Percentiles rank a stretch among this genome's conserved stretches.
These are phyloP conservation scores for Zeugodacus cucurbitae DNA, from an alignment of 1,140 invertebrate genomes.

Conservation along the genomic window DNA sequence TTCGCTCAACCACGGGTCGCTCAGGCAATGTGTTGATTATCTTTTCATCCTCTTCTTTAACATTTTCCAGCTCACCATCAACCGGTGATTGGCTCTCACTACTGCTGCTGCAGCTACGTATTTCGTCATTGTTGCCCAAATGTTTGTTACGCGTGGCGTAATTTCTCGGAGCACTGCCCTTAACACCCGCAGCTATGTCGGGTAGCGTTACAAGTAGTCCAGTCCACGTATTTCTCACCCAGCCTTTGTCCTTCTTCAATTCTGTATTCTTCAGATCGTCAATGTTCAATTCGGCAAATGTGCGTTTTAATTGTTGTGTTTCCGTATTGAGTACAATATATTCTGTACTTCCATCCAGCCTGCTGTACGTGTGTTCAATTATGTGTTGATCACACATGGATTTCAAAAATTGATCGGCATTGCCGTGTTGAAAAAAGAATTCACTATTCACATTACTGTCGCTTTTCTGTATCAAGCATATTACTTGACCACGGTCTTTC, in stretches of 20 bases:
- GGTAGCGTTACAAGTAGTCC: slow-evolving; percentile 59
- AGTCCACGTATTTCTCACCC: slow-evolving; percentile 60
- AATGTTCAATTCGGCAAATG: slow-evolving; percentile 86
- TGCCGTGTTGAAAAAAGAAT: slow-evolving; percentile 87
- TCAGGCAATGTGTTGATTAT: slow-evolving; percentile 59
- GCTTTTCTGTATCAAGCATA: slow-evolving; percentile 76
- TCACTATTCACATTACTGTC: slow-evolving; percentile 80
- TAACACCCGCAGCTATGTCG: slow-evolving; percentile 69
- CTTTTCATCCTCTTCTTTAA: slow-evolving; percentile 60
- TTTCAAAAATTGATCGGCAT: slow-evolving; percentile 81
- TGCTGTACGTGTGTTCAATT: slow-evolving; percentile 51
- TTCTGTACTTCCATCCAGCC: slow-evolving; percentile 50
- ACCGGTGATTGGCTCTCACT: slow-evolving; percentile 58
- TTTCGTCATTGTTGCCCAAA: slow-evolving; percentile 56
- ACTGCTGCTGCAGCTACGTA: slow-evolving; percentile 55
- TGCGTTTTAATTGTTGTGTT: slow-evolving; percentile 78
- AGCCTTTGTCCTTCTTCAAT: slow-evolving; percentile 53
- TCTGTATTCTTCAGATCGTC: slow-evolving; percentile 60
- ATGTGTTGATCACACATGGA: slow-evolving; percentile 69
- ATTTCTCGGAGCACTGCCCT: slow-evolving; percentile 73
- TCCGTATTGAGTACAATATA: slow-evolving; percentile 58
- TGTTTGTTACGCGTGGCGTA: slow-evolving; percentile 58
- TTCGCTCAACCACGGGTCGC: slow-evolving; percentile 52
- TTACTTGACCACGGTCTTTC: slow-evolving; percentile 74
- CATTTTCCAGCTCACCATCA: slow-evolving; percentile 56